phyloP scores from a whole-genome alignment of 2,113 vertebrate genomes.

The Apteryx mantelli region DNA sequence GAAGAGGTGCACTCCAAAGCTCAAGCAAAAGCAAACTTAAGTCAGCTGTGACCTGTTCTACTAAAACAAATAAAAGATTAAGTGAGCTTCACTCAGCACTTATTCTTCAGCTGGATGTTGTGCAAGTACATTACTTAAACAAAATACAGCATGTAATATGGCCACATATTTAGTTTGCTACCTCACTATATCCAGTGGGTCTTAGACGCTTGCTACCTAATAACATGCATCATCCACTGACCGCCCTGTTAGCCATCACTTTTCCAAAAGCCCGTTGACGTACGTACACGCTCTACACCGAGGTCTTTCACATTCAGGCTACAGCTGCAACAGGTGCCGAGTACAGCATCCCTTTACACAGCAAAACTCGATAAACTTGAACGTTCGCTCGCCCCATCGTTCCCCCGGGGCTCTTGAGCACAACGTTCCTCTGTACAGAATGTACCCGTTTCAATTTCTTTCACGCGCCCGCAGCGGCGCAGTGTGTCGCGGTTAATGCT shows the following conservation, averaged over 20 bases:
- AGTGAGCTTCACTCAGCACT: neutral
- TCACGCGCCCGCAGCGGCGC: too few species aligned
- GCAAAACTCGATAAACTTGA: neutral
- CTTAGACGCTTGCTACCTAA: neutral
- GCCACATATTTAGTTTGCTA: neutral
- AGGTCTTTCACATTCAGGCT: accelerated
- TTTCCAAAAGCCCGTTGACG: neutral
- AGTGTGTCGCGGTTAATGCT: too few species aligned
- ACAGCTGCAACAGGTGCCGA: neutral
- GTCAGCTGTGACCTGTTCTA: neutral
- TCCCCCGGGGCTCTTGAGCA: too few species aligned
- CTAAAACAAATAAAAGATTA: neutral
- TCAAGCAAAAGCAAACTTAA: neutral
- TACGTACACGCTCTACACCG: neutral
- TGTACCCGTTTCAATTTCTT: too few species aligned
- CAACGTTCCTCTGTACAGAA: too few species aligned
- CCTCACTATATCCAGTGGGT: accelerated
- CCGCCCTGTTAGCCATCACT: neutral
- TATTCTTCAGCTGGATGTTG: neutral
- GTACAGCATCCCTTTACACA: neutral
- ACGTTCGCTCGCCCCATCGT: neutral
- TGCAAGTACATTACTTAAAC: neutral
- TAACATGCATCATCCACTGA: accelerated
- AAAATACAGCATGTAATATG: accelerated
- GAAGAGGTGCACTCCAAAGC: neutral